Conservation (phyloP, 1,140 invertebrate genomes). For the Propsilocerus akamusi region DNA sequence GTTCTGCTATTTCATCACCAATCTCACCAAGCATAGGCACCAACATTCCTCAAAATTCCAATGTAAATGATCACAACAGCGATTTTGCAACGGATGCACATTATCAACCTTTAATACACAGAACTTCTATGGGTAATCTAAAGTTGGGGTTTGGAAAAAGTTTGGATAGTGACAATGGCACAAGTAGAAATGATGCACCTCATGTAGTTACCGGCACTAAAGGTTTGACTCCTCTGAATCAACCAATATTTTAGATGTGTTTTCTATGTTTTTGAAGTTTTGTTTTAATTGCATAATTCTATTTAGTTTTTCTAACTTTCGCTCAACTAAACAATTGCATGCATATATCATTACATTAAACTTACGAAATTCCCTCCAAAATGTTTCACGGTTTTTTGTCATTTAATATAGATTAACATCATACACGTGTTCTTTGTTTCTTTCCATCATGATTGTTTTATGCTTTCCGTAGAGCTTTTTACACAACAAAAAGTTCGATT, state of each 20-base stretch:
- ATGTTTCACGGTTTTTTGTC: neutral
- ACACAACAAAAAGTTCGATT: neutral
- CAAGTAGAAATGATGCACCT: neutral
- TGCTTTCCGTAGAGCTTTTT: neutral
- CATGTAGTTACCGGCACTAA: neutral
- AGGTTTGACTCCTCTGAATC: neutral
- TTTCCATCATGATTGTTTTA: neutral
- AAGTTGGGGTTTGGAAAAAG: neutral
- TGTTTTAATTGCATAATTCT: neutral
- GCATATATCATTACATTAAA: too few species aligned
- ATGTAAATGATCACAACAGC: neutral
- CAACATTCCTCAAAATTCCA: neutral
- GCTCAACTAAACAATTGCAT: neutral
- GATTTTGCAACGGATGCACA: neutral
- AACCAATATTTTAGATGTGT: neutral
- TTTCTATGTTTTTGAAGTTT: neutral
- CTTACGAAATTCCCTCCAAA: neutral
- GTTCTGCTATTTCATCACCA: neutral
- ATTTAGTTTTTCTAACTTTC: neutral
- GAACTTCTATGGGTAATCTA: neutral
- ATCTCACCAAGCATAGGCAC: neutral
- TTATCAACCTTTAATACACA: neutral
- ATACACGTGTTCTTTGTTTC: too few species aligned
- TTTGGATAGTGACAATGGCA: neutral
- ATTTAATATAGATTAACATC: too few species aligned